phyloP scores from a whole-genome alignment of 2,797 vertebrate species.

The Limosa lapponica region DNA sequence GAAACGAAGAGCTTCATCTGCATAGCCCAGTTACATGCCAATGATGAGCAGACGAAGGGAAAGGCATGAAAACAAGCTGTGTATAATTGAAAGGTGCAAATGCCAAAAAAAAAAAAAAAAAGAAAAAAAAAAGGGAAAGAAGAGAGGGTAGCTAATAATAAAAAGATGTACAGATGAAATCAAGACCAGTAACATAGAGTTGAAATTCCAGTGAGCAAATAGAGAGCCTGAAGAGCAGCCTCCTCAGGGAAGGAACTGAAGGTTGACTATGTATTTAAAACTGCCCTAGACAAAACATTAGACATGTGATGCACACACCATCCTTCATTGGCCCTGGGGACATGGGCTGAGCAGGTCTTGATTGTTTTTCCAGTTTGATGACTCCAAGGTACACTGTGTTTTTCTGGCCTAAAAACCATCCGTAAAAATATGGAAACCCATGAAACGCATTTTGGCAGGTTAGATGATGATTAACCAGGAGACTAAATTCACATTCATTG shows the following conservation, averaged over 20 bases:
- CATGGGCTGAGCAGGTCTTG: slow-evolving; percentile 3
- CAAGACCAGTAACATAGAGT: not conserved
- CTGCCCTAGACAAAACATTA: slow-evolving; percentile 23
- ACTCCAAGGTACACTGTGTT: slow-evolving; percentile 33
- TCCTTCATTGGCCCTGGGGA: not conserved
- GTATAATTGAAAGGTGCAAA: not conserved
- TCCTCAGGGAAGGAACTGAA: not conserved
- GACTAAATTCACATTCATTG: not conserved
- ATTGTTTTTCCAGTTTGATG: slow-evolving; percentile 53
- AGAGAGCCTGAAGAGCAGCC: not conserved
- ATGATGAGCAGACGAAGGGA: not conserved
- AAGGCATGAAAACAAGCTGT: not conserved
- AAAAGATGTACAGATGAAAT: not conserved
- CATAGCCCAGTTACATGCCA: not conserved
- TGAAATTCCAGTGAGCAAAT: not conserved
- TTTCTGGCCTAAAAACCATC: slow-evolving; percentile 23
- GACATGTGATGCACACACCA: not conserved
- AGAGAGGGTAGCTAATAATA: not conserved
- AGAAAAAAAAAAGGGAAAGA: rapidly evolving
- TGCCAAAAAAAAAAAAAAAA: not conserved
- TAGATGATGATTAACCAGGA: slow-evolving; percentile 13
- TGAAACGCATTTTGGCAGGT: slow-evolving; percentile 9
- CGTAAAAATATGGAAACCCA: slow-evolving; percentile 21
- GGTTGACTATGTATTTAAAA: not conserved
- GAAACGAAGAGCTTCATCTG: not conserved